These are phyloP conservation scores for Pardalotus punctatus DNA, from an alignment of 2,113 vertebrate species.

Conservation along the genomic window DNA sequence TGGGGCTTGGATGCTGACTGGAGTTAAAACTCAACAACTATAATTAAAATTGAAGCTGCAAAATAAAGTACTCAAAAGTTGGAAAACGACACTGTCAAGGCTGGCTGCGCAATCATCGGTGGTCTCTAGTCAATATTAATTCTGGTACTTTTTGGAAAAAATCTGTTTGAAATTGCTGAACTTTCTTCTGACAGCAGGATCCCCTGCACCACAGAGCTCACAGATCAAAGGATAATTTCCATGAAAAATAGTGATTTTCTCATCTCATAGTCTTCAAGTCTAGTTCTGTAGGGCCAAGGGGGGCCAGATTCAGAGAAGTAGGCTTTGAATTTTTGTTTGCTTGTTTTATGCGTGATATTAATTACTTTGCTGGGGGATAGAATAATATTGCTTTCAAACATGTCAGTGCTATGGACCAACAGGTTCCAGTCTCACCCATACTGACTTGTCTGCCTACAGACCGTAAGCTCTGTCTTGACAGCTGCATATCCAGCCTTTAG, in stretches of 20 bases:
- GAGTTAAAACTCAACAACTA: not conserved
- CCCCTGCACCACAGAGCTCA: not conserved
- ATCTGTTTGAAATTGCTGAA: not conserved
- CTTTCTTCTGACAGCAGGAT: not conserved
- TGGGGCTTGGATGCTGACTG: not conserved
- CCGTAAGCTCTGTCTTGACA: not conserved
- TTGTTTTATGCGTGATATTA: not conserved
- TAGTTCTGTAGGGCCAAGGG: not conserved
- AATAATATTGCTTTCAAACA: not conserved
- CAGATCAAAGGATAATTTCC: not conserved
- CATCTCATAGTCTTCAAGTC: not conserved
- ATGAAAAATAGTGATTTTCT: not conserved
- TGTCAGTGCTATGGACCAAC: not conserved
- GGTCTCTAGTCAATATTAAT: not conserved
- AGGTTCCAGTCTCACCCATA: not conserved
- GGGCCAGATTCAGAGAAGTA: not conserved
- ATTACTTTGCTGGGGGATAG: not conserved
- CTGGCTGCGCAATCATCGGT: not conserved
- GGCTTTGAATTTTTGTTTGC: not conserved
- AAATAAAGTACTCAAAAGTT: not conserved
- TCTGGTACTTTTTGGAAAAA: not conserved
- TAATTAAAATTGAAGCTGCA: not conserved
- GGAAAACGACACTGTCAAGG: not conserved
- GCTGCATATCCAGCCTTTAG: not conserved
- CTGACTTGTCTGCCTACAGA: not conserved